Evolutionary conservation across 2,797 vertebrate genomes (phyloP).

Genomic region (Enteromius anoplus): DNA sequence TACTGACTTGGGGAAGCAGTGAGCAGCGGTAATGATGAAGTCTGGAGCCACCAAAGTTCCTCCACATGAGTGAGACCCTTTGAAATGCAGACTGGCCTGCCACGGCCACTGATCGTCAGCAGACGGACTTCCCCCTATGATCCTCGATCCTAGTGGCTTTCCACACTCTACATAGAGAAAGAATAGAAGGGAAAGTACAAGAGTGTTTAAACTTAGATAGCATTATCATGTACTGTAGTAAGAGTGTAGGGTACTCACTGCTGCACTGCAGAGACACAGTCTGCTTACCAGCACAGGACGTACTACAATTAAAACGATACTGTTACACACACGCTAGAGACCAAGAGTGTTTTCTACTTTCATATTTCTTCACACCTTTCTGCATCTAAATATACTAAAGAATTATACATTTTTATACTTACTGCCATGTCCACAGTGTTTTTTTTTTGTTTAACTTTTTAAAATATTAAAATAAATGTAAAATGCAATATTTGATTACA

Average conservation of each 20-base stretch:
- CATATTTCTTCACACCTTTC: not conserved
- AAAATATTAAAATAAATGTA: not conserved
- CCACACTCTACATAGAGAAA: conserved; percentile 76
- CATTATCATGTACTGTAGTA: not conserved
- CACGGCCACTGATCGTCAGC: conserved; percentile 80
- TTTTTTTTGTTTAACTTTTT: not conserved
- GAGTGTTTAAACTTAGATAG: conserved; percentile 1
- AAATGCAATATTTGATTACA: not conserved
- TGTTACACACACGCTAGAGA: not conserved
- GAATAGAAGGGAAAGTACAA: conserved; percentile 32
- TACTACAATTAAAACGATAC: conserved; percentile 65
- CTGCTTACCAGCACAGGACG: conserved; percentile 69
- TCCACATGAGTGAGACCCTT: conserved; percentile 70
- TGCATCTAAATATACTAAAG: not conserved
- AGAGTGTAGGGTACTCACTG: conserved; percentile 71
- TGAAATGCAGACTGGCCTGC: conserved; percentile 83
- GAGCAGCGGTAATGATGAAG: conserved; percentile 83
- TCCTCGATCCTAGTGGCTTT: conserved; percentile 68
- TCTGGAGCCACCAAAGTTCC: conserved; percentile 78
- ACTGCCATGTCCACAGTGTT: not conserved
- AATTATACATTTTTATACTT: not conserved
- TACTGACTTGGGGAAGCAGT: conserved; percentile 85
- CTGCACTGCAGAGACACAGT: conserved; percentile 78
- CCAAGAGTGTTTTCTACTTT: not conserved
- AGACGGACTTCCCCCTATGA: conserved; percentile 77